phyloP scores from a whole-genome alignment of 2,888 invertebrate genomes.

The Morpho achilles region DNA sequence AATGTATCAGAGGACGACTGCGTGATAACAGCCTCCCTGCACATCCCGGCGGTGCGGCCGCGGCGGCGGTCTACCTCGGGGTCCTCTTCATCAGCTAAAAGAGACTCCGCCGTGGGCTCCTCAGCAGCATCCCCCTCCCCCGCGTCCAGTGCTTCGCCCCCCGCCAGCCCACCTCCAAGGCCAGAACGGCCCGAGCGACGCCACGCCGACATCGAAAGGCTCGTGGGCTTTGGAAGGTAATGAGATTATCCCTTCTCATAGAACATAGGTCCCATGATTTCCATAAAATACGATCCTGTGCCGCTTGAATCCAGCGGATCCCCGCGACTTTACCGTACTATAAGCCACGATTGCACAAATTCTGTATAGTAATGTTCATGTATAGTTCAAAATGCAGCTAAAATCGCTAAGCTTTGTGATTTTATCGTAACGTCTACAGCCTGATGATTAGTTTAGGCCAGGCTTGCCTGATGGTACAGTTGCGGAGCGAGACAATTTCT shows the following conservation, averaged over 20 bases:
- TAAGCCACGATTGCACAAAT: too few relatives aligned
- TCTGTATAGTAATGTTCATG: too few relatives aligned
- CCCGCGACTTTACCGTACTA: too few relatives aligned
- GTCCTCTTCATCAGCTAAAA: constrained; percentile 54
- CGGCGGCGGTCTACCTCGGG: constrained; percentile 63
- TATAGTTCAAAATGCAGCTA: too few relatives aligned
- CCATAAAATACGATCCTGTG: too few relatives aligned
- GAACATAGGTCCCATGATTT: too few relatives aligned
- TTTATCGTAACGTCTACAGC: too few relatives aligned
- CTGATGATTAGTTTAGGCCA: too few relatives aligned
- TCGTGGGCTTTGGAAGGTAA: constrained; percentile 38
- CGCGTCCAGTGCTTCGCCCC: constrained; percentile 73
- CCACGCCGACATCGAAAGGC: constrained; percentile 56
- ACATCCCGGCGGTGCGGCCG: constrained; percentile 83
- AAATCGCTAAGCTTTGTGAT: too few relatives aligned
- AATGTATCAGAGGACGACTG: constrained; percentile 82
- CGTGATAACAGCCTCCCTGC: constrained; percentile 89
- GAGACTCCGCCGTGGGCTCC: constrained; percentile 84
- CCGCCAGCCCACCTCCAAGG: constrained; percentile 67
- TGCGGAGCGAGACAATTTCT: too few relatives aligned
- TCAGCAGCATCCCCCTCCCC: constrained; percentile 61
- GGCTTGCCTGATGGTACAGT: too few relatives aligned
- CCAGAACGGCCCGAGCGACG: constrained; percentile 56
- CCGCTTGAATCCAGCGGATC: too few relatives aligned
- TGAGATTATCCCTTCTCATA: background rate